phyloP scores from a whole-genome alignment of 2,797 vertebrate genomes.

The Percopsis omiscomaycus region DNA sequence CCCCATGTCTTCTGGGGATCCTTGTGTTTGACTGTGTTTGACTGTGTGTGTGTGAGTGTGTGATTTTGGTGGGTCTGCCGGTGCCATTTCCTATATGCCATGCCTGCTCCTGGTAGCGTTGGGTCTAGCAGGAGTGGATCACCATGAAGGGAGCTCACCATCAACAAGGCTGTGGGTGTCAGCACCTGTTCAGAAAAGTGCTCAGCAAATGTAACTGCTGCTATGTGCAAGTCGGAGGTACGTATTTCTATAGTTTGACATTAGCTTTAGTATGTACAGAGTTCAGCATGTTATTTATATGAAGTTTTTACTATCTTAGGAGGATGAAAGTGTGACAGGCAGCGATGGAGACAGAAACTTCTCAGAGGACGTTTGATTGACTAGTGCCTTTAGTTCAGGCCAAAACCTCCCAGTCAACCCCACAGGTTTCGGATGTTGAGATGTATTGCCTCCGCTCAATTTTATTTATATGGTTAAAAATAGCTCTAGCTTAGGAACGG shows the following conservation, averaged over 20 bases:
- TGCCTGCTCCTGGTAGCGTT: conserved; percentile 50
- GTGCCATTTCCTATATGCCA: conserved; percentile 25
- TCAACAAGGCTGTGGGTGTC: conserved; percentile 83
- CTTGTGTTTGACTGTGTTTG: conserved; percentile 8
- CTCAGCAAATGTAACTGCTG: conserved; percentile 88
- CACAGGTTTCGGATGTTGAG: too few relatives aligned
- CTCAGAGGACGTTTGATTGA: too few relatives aligned
- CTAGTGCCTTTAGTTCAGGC: too few relatives aligned
- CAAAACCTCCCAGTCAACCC: too few relatives aligned
- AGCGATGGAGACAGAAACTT: background rate
- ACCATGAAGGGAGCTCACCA: conserved; percentile 83
- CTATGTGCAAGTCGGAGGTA: conserved; percentile 82
- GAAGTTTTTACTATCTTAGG: too few relatives aligned
- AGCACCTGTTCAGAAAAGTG: conserved; percentile 86
- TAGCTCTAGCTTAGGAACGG: too few relatives aligned
- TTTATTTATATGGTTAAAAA: too few relatives aligned
- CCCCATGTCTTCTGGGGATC: conserved; percentile 20
- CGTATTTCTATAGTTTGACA: conserved; percentile 29
- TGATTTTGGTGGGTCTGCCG: background rate
- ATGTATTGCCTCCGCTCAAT: too few relatives aligned
- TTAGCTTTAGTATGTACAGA: background rate
- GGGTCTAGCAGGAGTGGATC: conserved; percentile 63
- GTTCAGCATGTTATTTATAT: background rate
- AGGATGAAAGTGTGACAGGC: background rate
- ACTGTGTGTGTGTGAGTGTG: conserved; percentile 17